phyloP scores from a whole-genome alignment of 1,140 invertebrate genomes.

The Globodera ellingtonae region DNA sequence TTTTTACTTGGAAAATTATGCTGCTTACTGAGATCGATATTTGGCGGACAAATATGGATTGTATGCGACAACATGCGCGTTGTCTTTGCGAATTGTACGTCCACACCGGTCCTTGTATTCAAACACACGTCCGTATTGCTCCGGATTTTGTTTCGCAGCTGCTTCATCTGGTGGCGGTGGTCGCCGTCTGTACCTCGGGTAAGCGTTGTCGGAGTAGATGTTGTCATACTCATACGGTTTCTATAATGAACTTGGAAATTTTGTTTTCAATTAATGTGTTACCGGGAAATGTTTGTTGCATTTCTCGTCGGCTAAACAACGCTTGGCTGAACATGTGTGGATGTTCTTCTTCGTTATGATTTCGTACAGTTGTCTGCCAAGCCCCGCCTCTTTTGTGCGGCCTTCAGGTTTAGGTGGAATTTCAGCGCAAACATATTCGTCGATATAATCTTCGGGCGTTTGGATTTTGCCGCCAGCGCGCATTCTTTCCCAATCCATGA shows the following conservation, averaged over 20 bases:
- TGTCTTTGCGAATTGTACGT: neutral
- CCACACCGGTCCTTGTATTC: neutral
- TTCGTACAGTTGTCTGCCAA: neutral
- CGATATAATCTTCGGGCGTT: neutral
- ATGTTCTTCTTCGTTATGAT: neutral
- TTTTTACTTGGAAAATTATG: too few relatives aligned
- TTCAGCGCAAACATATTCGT: neutral
- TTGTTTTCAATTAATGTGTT: too few relatives aligned
- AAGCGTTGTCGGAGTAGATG: slow-evolving; percentile 5
- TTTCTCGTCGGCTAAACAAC: neutral
- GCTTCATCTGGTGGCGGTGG: neutral
- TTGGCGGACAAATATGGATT: neutral
- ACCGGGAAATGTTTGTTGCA: slow-evolving; percentile 3
- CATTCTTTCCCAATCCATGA: neutral
- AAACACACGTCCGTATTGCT: neutral
- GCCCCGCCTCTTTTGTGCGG: too few relatives aligned
- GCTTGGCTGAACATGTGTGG: neutral
- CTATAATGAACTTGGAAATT: too few relatives aligned
- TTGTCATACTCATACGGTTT: neutral
- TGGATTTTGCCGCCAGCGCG: neutral
- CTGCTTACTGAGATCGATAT: too few relatives aligned
- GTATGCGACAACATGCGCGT: neutral
- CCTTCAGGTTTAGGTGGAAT: neutral
- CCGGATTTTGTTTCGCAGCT: neutral
- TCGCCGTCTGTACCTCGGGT: neutral